phyloP scores from a whole-genome alignment of 2,888 invertebrate species.

The Apamea epomidion region DNA sequence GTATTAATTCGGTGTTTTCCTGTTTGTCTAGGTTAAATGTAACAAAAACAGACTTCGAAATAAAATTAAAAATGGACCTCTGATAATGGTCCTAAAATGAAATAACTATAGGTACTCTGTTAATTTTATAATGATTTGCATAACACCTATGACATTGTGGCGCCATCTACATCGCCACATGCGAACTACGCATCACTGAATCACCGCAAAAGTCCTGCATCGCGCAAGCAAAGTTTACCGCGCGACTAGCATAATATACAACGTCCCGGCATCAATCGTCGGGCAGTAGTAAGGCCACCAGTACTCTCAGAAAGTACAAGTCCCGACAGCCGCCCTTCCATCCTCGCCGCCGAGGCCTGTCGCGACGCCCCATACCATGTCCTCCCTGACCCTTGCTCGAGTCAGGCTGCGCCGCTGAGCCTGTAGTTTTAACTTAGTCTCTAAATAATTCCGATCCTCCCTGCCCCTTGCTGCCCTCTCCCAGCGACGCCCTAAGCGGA shows the following conservation, averaged over 20 bases:
- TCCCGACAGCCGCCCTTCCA: no score
- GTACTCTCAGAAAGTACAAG: no score
- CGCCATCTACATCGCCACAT: background rate
- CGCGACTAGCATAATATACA: background rate
- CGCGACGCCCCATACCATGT: no score
- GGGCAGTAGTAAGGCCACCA: background rate
- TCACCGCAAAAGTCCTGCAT: background rate
- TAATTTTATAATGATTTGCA: slow-evolving; percentile 1
- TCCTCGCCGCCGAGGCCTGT: no score
- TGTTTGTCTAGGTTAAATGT: background rate
- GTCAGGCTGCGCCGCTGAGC: no score
- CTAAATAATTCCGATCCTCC: no score
- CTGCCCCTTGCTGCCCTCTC: no score
- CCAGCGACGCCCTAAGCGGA: no score
- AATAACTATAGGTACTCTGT: background rate
- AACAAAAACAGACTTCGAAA: background rate
- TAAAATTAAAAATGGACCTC: slow-evolving; percentile 8
- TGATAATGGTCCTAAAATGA: slow-evolving; percentile 26
- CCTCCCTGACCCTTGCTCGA: no score
- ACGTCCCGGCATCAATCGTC: background rate
- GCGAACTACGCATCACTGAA: background rate
- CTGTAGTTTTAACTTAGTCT: no score
- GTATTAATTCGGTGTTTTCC: background rate
- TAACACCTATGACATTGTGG: background rate
- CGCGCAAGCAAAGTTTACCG: background rate